A percentile compares a stretch with the other conserved stretches of the same genome.
These are phyloP conservation scores for Cnemophilus loriae DNA, from an alignment of 2,113 vertebrate species.

Conservation along the genomic window DNA sequence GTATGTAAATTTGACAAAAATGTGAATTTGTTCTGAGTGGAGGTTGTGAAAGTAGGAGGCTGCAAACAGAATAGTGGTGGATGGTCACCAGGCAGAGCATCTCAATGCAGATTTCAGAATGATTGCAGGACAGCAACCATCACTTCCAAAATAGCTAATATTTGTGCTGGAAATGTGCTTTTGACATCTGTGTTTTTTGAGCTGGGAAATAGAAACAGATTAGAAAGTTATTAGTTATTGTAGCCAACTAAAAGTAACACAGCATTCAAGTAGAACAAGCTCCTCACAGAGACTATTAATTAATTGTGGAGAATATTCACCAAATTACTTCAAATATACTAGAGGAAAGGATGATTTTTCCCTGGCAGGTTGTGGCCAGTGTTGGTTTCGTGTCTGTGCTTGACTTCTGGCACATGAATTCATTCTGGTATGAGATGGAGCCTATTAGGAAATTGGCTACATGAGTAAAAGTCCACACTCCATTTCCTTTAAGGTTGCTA, in stretches of 20 bases:
- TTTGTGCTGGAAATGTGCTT: not conserved
- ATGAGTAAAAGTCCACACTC: not conserved
- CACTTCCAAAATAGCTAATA: not conserved
- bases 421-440: not conserved
- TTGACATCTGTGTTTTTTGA: not conserved
- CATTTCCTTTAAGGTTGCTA: slow-evolving; percentile 42
- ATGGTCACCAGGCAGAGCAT: not conserved
- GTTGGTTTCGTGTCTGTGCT: not conserved
- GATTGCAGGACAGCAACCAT: not conserved
- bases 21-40: not conserved
- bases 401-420: not conserved
- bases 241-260: not conserved
- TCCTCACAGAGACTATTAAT: not conserved
- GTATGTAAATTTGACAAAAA: not conserved
- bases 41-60: not conserved
- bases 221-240: not conserved
- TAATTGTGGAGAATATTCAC: not conserved
- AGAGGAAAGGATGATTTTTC: not conserved
- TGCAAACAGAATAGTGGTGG: not conserved
- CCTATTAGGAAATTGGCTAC: slow-evolving; percentile 3
- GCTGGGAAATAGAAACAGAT: not conserved
- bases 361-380: not conserved
- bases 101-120: not conserved
- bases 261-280: not conserved
- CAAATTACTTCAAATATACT: not conserved